Evolutionary conservation across 2,113 vertebrate species (phyloP).

Genomic region (Lampris megalopsis): DNA sequence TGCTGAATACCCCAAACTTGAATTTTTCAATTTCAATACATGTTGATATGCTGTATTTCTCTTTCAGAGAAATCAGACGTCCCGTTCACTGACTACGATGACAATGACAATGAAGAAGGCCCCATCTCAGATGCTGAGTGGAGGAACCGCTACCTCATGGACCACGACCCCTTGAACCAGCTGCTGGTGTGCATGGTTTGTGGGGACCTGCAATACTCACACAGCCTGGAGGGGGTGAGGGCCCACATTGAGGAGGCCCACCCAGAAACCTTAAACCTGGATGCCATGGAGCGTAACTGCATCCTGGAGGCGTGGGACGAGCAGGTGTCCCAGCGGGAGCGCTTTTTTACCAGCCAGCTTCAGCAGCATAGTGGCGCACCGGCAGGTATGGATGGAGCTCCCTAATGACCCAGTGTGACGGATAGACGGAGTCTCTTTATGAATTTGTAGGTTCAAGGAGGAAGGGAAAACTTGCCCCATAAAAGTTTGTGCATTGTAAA

Average conservation of each 20-base stretch:
- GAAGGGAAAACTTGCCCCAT: background rate
- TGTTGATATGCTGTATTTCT: background rate
- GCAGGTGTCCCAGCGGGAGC: conserved; percentile 82
- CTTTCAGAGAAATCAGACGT: conserved; percentile 58
- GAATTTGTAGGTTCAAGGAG: too few relatives aligned
- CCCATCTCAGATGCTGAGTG: conserved; percentile 65
- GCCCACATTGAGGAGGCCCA: conserved; percentile 88
- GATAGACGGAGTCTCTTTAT: background rate
- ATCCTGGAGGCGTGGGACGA: conserved; percentile 89
- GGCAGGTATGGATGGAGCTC: conserved; percentile 51
- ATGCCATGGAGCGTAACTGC: conserved; percentile 74
- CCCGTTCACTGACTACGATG: conserved; percentile 45
- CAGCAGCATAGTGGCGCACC: conserved; percentile 68
- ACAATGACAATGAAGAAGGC: conserved; percentile 34
- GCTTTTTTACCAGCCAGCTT: conserved; percentile 80
- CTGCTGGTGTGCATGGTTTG: conserved; percentile 91
- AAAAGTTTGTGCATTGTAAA: too few relatives aligned
- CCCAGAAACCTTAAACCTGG: conserved; percentile 84
- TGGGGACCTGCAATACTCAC: conserved; percentile 84
- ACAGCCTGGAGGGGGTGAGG: conserved; percentile 79
- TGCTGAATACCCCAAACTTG: background rate
- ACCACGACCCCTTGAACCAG: conserved; percentile 84
- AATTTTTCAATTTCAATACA: too few relatives aligned
- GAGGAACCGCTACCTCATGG: conserved; percentile 86
- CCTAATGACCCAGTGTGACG: background rate